phyloP scores from a whole-genome alignment of 2,797 vertebrate species.

The Phoeniculus purpureus region DNA sequence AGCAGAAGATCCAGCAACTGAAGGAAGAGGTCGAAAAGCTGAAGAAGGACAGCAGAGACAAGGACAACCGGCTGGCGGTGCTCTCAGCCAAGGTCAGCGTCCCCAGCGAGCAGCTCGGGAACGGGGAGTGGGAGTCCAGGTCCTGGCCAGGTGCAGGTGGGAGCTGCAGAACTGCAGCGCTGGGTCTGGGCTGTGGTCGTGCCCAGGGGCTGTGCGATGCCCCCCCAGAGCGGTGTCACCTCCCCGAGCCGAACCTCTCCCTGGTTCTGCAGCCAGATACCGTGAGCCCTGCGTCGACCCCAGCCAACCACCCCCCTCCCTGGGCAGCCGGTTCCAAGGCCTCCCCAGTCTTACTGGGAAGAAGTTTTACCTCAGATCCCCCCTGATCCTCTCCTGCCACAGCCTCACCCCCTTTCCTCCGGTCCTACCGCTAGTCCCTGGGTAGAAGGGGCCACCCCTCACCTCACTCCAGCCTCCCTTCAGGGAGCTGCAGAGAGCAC shows the following conservation, averaged over 20 bases:
- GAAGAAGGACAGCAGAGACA: constrained; percentile 73
- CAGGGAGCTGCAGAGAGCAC: neutral
- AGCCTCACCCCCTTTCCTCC: too few species aligned
- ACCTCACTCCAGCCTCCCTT: too few species aligned
- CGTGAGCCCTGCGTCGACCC: neutral
- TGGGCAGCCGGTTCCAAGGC: too few species aligned
- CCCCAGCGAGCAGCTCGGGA: neutral
- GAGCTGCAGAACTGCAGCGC: neutral
- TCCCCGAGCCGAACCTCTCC: neutral
- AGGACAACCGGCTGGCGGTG: constrained; percentile 75
- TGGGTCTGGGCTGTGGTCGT: rapidly evolving
- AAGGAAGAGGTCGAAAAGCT: constrained; percentile 70
- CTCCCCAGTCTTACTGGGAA: too few species aligned
- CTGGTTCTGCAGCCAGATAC: neutral
- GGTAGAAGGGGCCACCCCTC: too few species aligned
- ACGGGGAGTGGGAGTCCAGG: neutral
- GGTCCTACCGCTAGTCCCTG: too few species aligned
- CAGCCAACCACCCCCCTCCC: too few species aligned
- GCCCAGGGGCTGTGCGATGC: too few species aligned
- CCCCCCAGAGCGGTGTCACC: rapidly evolving
- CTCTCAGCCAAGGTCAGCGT: constrained; percentile 74
- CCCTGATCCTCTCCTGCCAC: too few species aligned
- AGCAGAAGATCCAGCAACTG: constrained; percentile 75
- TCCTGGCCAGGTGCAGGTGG: too few species aligned
- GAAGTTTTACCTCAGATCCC: too few species aligned